Conservation (phyloP, 2,797 vertebrate species). For the Enteromius paludinosus region DNA sequence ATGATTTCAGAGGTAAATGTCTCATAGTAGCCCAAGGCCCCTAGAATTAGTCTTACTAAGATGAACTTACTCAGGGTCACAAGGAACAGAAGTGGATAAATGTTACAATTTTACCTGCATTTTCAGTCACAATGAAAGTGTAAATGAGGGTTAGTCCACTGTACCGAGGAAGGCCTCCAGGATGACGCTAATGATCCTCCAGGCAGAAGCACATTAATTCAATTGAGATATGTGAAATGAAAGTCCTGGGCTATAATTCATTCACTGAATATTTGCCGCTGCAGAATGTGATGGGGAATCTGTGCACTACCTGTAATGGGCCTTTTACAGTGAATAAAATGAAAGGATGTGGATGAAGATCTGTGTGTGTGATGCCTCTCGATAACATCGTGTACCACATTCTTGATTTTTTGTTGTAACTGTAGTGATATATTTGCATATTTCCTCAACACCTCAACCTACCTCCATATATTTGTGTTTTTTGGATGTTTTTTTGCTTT, state of each 20-base stretch:
- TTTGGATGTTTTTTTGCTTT: not conserved
- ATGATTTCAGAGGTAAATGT: constrained; percentile 16
- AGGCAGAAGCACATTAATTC: constrained; percentile 49
- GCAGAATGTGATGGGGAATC: not conserved
- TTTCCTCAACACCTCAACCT: no score
- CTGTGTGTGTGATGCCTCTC: not conserved
- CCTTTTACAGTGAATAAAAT: constrained; percentile 17
- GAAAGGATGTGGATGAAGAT: not conserved
- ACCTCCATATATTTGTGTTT: not conserved
- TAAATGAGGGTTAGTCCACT: constrained; percentile 58
- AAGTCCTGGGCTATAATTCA: constrained; percentile 35
- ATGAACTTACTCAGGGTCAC: constrained; percentile 47
- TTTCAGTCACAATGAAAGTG: constrained; percentile 40
- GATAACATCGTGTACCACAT: not conserved
- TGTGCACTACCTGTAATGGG: constrained; percentile 14
- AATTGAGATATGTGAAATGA: constrained; percentile 47
- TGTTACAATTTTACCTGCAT: constrained; percentile 46
- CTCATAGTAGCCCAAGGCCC: not conserved
- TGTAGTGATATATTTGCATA: not conserved
- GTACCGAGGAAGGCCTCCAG: constrained; percentile 48
- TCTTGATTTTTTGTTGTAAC: not conserved
- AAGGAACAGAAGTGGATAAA: constrained; percentile 43
- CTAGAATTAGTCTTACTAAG: constrained; percentile 43
- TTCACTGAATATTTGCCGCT: constrained; percentile 34
- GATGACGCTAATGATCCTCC: constrained; percentile 53